Percentiles rank a stretch among this genome's conserved stretches.
These are phyloP conservation scores for Arge pagana DNA, from an alignment of 2,888 invertebrate genomes.

Conservation along the genomic window DNA sequence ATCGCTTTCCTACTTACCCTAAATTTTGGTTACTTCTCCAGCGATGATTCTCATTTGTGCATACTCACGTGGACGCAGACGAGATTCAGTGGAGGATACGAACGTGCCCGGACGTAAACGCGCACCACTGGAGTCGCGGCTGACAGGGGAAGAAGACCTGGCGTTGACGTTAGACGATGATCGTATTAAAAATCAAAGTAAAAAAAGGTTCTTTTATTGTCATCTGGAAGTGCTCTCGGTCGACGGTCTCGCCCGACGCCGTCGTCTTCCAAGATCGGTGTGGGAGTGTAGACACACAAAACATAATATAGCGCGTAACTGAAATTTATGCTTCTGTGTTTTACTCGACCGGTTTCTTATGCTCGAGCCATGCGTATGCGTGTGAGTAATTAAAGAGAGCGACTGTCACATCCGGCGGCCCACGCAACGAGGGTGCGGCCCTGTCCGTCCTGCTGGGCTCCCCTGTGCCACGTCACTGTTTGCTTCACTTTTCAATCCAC, in stretches of 20 bases:
- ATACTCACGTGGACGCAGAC: neutral
- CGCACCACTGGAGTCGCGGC: too few relatives aligned
- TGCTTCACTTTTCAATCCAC: constrained; percentile 20
- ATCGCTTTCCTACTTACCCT: neutral
- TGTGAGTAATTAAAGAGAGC: constrained; percentile 58
- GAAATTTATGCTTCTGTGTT: constrained; percentile 38
- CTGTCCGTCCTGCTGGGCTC: constrained; percentile 39
- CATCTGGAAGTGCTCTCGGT: constrained; percentile 2
- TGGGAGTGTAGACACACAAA: constrained; percentile 44
- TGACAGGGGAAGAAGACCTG: too few relatives aligned
- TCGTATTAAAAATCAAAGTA: neutral
- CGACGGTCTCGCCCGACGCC: neutral
- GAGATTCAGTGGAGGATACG: too few relatives aligned
- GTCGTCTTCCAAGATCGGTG: constrained; percentile 16
- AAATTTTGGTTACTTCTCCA: neutral
- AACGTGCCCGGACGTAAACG: too few relatives aligned
- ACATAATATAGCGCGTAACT: constrained; percentile 46
- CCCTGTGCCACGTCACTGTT: constrained; percentile 31
- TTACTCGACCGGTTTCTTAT: constrained; percentile 45
- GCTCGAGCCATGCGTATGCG: constrained; percentile 39
- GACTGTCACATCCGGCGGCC: constrained; percentile 57
- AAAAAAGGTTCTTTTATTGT: neutral
- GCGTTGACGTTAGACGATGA: too few relatives aligned
- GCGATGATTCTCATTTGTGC: neutral
- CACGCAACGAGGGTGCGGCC: constrained; percentile 56